A percentile compares a stretch with the other conserved stretches of the same genome.
Conservation (phyloP, 2,797 vertebrate genomes). For the Denticeps clupeoides region DNA sequence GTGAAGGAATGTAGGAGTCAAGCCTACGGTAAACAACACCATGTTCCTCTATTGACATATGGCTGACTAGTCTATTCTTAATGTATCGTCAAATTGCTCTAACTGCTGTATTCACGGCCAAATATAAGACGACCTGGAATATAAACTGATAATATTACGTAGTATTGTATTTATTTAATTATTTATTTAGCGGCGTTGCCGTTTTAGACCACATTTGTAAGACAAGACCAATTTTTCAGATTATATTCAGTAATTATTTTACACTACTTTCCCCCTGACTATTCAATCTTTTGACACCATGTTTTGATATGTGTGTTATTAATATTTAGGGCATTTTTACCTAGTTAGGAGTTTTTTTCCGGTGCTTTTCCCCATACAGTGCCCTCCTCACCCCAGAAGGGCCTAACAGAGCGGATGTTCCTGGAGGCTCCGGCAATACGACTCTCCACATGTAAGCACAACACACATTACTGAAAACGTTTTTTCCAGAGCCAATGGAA, state of each 20-base stretch:
- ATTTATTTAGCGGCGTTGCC: no score
- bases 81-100: no score
- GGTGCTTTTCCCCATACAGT: no score
- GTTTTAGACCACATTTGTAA: no score
- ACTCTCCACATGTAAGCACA: conserved; percentile 76
- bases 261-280: neutral
- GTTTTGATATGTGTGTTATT: neutral
- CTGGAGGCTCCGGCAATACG: conserved; percentile 63
- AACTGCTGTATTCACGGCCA: neutral
- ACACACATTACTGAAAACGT: neutral
- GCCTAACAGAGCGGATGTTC: conserved; percentile 72
- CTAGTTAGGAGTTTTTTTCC: no score
- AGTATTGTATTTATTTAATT: no score
- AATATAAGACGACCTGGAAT: neutral
- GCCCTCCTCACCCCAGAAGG: conserved; percentile 77
- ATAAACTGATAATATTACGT: neutral
- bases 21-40: conserved; percentile 55
- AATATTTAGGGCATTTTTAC: neutral
- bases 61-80: no score
- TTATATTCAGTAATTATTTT: no score
- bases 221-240: neutral
- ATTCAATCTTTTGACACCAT: neutral
- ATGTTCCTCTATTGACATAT: neutral
- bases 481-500: neutral
- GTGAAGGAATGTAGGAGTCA: conserved; percentile 75